Evolutionary conservation across 1,140 invertebrate genomes (phyloP).

Genomic region (Thaumatotibia leucotreta): DNA sequence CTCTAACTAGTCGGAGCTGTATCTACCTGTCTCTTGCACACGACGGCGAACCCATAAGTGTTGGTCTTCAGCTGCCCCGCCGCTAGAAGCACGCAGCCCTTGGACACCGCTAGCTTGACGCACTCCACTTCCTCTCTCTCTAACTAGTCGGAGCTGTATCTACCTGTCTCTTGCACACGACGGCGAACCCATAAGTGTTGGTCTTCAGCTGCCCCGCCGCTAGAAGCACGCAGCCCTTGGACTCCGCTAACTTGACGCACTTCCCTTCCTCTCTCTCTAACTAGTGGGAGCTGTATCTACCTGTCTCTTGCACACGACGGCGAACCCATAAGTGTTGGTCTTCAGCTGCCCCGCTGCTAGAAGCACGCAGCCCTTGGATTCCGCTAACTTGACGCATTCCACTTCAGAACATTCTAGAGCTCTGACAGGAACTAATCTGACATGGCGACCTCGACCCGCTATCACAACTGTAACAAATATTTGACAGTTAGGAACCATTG

Average conservation of each 20-base stretch:
- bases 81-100: too few relatives aligned
- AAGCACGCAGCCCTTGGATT: constrained; percentile 91
- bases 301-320: constrained; percentile 96
- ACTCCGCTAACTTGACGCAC: constrained; percentile 84
- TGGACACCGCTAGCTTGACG: too few relatives aligned
- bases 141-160: too few relatives aligned
- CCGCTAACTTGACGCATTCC: constrained; percentile 97
- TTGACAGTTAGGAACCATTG: too few relatives aligned
- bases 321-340: constrained; percentile 86
- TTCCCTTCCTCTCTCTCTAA: too few relatives aligned
- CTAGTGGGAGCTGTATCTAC: too few relatives aligned
- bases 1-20: too few relatives aligned
- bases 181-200: constrained; percentile 90
- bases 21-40: too few relatives aligned
- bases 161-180: constrained; percentile 97
- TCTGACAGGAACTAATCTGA: constrained; percentile 93
- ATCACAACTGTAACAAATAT: constrained; percentile 83
- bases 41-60: too few relatives aligned
- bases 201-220: constrained; percentile 77
- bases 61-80: too few relatives aligned
- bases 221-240: constrained; percentile 91
- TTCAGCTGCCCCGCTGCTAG: constrained; percentile 80
- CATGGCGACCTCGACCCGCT: constrained; percentile 93
- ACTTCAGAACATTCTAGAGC: constrained; percentile 96
- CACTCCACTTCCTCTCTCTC: too few relatives aligned